Evolutionary conservation across 2,797 vertebrate genomes (phyloP).

Genomic region (Tokudaia tokunoshimensis): DNA sequence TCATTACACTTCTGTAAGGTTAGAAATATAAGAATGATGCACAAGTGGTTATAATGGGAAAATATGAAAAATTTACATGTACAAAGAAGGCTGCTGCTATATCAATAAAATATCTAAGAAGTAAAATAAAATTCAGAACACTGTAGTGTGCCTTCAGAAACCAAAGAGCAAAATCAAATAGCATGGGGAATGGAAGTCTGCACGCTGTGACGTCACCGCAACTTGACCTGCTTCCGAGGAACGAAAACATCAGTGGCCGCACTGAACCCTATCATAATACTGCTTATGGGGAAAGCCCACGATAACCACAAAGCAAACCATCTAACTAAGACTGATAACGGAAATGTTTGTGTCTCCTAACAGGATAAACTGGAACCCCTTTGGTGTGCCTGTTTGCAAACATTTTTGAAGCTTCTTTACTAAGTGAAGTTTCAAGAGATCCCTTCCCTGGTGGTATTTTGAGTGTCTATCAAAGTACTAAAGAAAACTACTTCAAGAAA

Average conservation of each 20-base stretch:
- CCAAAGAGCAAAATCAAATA: neutral
- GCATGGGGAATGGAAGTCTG: neutral
- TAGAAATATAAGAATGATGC: conserved; percentile 33
- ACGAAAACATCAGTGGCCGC: neutral
- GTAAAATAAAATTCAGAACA: neutral
- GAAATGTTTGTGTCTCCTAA: conserved; percentile 17
- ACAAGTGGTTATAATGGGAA: neutral
- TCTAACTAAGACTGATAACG: neutral
- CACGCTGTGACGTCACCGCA: neutral
- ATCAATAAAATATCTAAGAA: neutral
- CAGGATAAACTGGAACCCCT: neutral
- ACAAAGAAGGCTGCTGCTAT: neutral
- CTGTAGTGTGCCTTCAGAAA: conserved; percentile 31
- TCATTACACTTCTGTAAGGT: neutral
- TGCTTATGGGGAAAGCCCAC: neutral
- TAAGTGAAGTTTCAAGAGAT: neutral
- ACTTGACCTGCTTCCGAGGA: neutral
- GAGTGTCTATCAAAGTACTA: conserved; percentile 8
- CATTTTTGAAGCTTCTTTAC: neutral
- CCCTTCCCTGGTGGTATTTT: neutral
- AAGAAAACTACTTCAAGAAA: conserved; percentile 45
- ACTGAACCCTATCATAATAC: neutral
- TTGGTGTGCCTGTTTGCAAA: neutral
- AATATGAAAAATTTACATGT: conserved; percentile 53
- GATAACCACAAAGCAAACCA: neutral